Evolutionary conservation across 1,140 invertebrate species (phyloP).

Genomic region (Geopemphigus sp.): DNA sequence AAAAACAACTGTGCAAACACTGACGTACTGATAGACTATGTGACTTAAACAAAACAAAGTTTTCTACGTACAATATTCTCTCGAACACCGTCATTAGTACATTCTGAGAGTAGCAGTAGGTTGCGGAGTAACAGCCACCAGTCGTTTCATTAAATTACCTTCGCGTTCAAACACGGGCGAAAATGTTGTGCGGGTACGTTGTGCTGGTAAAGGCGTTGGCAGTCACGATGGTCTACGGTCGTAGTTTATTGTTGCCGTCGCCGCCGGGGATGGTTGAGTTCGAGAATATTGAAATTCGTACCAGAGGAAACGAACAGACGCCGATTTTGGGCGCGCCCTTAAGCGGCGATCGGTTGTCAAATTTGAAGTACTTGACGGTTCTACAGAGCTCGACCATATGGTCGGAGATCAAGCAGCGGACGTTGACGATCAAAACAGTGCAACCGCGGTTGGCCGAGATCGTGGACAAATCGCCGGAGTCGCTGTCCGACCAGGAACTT

Average conservation of each 20-base stretch:
- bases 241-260: not conserved
- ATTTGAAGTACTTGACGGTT: not conserved
- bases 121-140: too few relatives aligned
- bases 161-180: not conserved
- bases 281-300: not conserved
- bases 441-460: not conserved
- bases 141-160: too few relatives aligned
- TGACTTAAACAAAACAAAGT: too few relatives aligned
- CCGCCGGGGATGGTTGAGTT: too few relatives aligned
- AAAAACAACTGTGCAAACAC: constrained; percentile 16
- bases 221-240: not conserved
- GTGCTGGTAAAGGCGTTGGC: not conserved
- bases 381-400: not conserved
- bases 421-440: not conserved
- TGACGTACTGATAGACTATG: too few relatives aligned
- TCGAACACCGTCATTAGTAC: too few relatives aligned
- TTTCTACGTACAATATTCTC: too few relatives aligned
- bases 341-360: not conserved
- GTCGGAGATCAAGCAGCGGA: not conserved
- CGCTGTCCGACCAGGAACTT: not conserved
- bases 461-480: not conserved
- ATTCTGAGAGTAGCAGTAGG: too few relatives aligned
- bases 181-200: not conserved
- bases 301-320: not conserved
- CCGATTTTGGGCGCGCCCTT: not conserved